A percentile compares a stretch with the other conserved stretches of the same genome.
Conservation (phyloP, 2,113 vertebrate species). For the Mormoops blainvillei region DNA sequence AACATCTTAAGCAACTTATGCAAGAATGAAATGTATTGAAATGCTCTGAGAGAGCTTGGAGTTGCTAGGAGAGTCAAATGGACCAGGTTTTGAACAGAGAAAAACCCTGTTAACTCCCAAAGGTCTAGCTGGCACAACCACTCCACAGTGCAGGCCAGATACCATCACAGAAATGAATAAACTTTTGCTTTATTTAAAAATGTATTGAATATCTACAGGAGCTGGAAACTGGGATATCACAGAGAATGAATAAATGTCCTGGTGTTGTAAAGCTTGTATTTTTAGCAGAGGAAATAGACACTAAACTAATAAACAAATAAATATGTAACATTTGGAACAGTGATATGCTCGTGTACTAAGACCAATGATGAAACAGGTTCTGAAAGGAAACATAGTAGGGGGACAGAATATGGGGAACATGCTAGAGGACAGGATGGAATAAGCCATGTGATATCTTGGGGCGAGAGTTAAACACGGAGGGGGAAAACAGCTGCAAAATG, state of each 20-base stretch:
- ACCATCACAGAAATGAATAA: neutral
- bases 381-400: neutral
- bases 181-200: neutral
- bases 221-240: neutral
- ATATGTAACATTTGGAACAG: neutral
- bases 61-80: neutral
- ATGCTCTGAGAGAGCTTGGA: neutral
- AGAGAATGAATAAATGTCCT: neutral
- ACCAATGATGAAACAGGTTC: neutral
- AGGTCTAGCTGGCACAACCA: neutral
- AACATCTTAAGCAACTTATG: neutral
- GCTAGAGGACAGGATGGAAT: neutral
- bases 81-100: neutral
- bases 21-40: neutral
- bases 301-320: neutral
- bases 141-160: neutral
- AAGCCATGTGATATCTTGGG: neutral
- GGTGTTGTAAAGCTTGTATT: neutral
- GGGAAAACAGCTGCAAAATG: neutral
- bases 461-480: neutral
- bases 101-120: neutral
- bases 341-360: neutral
- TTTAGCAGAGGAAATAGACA: neutral
- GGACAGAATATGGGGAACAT: neutral
- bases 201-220: neutral